Evolutionary conservation across 2,113 vertebrate genomes (phyloP).

Genomic region (Pseudorectes ferrugineus): DNA sequence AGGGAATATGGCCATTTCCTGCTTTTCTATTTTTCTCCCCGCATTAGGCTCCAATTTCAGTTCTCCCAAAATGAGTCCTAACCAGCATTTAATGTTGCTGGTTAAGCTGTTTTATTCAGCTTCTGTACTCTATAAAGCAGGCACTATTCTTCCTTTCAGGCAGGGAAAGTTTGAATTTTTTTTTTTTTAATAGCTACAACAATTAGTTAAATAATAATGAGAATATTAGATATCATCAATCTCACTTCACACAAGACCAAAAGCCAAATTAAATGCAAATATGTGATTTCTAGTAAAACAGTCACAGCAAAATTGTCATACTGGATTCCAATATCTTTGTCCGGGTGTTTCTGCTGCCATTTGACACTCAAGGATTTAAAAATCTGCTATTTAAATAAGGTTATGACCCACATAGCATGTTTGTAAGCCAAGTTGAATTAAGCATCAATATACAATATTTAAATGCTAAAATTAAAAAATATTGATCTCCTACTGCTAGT

Average conservation of each 20-base stretch:
- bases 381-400: neutral
- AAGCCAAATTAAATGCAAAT: neutral
- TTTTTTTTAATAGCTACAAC: neutral
- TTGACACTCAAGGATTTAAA: neutral
- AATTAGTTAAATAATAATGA: neutral
- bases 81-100: neutral
- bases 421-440: neutral
- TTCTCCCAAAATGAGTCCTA: neutral
- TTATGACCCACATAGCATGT: neutral
- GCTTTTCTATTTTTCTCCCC: neutral
- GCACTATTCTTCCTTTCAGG: neutral
- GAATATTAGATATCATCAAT: neutral
- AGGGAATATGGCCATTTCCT: neutral
- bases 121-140: neutral
- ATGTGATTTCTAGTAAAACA: neutral
- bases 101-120: neutral
- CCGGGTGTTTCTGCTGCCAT: neutral
- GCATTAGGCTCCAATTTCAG: neutral
- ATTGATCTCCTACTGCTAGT: neutral
- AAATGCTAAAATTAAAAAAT: neutral
- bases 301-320: neutral
- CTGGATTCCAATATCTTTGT: neutral
- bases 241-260: neutral
- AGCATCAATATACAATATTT: neutral
- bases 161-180: accelerated